phyloP scores from a whole-genome alignment of 1,140 invertebrate genomes.

The Ganaspis sp. region DNA sequence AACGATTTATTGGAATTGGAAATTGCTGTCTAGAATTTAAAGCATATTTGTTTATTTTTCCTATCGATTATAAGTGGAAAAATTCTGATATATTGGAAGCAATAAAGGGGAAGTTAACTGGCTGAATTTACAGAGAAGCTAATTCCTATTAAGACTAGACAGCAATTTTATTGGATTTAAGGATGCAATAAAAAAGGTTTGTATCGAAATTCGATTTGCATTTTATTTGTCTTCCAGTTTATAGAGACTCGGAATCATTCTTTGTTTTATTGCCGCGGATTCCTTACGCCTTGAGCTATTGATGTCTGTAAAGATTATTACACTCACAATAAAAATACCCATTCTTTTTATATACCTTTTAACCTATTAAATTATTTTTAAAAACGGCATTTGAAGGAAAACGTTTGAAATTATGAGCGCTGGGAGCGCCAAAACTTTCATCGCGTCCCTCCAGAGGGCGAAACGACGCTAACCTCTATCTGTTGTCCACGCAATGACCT shows the following conservation, averaged over 20 bases:
- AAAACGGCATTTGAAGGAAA: too few relatives aligned
- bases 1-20: too few relatives aligned
- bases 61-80: not conserved
- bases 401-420: too few relatives aligned
- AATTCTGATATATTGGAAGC: not conserved
- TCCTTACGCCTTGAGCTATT: not conserved
- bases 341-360: not conserved
- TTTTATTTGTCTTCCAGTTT: slow-evolving; percentile 5
- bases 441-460: too few relatives aligned
- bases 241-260: not conserved
- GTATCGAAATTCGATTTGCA: slow-evolving; percentile 13
- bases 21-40: not conserved
- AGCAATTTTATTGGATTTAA: slow-evolving; percentile 14
- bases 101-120: not conserved
- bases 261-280: not conserved
- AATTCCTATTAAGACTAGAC: slow-evolving; percentile 10
- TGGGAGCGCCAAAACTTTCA: too few relatives aligned
- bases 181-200: slow-evolving; percentile 6
- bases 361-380: too few relatives aligned
- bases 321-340: not conserved
- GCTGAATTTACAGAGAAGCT: slow-evolving; percentile 6
- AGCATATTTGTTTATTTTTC: not conserved
- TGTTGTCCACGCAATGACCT: too few relatives aligned
- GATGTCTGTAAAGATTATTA: not conserved
- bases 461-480: too few relatives aligned